Evolutionary conservation across 2,888 invertebrate genomes (phyloP).

Genomic region (Pheosia gnoma): DNA sequence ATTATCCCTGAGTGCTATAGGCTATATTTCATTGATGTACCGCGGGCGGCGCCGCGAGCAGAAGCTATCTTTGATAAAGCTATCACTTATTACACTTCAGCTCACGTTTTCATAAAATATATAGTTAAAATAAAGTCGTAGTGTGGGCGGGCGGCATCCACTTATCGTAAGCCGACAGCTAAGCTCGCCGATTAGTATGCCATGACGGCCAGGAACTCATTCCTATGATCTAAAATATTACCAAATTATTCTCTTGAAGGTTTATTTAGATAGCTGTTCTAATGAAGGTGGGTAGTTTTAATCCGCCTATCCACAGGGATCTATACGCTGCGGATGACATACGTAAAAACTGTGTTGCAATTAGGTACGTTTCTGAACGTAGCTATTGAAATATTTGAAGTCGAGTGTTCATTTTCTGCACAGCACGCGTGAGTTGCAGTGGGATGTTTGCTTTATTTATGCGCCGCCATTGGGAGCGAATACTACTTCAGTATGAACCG

Average conservation of each 20-base stretch:
- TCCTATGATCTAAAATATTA: constrained; percentile 3
- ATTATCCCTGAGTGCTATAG: too few species aligned
- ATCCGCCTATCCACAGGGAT: not conserved
- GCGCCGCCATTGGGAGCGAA: not conserved
- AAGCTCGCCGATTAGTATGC: not conserved
- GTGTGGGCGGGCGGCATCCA: constrained; percentile 5
- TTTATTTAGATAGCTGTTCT: not conserved
- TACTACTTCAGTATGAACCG: not conserved
- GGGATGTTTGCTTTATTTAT: too few species aligned
- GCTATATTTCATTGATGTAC: too few species aligned
- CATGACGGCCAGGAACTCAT: constrained; percentile 6
- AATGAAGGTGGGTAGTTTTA: not conserved
- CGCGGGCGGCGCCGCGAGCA: too few species aligned
- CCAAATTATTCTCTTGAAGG: not conserved
- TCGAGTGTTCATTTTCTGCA: too few species aligned
- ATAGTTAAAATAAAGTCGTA: constrained; percentile 33
- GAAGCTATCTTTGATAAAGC: not conserved
- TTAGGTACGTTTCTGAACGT: too few species aligned
- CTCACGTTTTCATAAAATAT: constrained; percentile 27
- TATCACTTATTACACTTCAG: constrained; percentile 16
- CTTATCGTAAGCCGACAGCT: constrained; percentile 5
- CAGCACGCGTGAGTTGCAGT: not conserved
- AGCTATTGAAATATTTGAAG: too few species aligned
- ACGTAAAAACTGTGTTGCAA: too few species aligned
- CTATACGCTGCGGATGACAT: not conserved